Evolutionary conservation across 2,888 invertebrate genomes (phyloP), one percentile per base, ranked within the genome.

Genomic region (Ochlodes sylvanus): DNA sequence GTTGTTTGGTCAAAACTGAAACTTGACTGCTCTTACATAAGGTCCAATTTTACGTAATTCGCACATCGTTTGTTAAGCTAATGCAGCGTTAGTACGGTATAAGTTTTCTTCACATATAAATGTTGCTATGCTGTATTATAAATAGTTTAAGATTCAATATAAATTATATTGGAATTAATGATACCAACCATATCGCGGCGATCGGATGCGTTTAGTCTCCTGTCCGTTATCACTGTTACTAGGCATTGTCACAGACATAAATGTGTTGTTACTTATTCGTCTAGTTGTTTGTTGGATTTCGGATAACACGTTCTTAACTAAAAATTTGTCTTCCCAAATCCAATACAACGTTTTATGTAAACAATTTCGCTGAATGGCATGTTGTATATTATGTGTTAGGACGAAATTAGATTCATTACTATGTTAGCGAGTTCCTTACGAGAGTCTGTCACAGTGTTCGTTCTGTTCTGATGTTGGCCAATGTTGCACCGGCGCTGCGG

Each of bases 341-440:
- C 63, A 69, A 68, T 63, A 17, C 63, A 56, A 56, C 17, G 56
- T 50, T 71, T 62, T 68, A 70, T 70, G 65, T 70, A 61, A 66
- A 73, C 54, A 65, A 70, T 62, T 64, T 75, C 77, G 73, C 76
- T 84, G 81, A 81, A 78, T 82, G 83, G 92, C 91, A 90, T 92
- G 92, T 83, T 87, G 87, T 91, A 84, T 87, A 85, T 88, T 87
- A 86, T 86, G 84, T 84, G 79, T 72, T 69, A 61, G 68, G 66
- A 42, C 5, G 17, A 44, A 44, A 38, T 63, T 73, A 75, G 74
- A 68, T 57, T 50, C 68, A 70, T 72, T 71, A 69, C 68, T 52
- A 47, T 69, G 60, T 67, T 75, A 74, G 73, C 44, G 55, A 68
- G 65, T 69, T 21, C 44, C n/a, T 52, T 70, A 66, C 7, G 21